Evolutionary conservation across 1,140 invertebrate species (phyloP).

Genomic region (Muscidifurax raptorellus): DNA sequence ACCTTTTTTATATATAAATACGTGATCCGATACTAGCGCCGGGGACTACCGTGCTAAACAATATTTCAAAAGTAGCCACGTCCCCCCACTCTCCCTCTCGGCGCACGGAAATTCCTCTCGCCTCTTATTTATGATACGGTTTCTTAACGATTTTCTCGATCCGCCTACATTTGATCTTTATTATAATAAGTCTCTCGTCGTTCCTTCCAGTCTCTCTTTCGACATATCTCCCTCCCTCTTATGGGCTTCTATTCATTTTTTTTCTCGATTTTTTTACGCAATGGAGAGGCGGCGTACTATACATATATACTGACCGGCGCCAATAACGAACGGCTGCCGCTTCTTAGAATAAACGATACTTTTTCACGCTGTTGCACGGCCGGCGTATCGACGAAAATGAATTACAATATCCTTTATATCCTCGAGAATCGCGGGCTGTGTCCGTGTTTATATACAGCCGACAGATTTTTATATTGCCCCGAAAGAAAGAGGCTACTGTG

Average conservation of each 20-base stretch:
- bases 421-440: neutral
- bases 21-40: neutral
- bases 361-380: constrained; percentile 24
- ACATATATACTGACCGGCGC: constrained; percentile 24
- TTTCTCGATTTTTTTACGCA: constrained; percentile 36
- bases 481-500: constrained; percentile 34
- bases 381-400: constrained; percentile 43
- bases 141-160: constrained; percentile 53
- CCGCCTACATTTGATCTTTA: constrained; percentile 54
- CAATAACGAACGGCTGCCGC: constrained; percentile 47
- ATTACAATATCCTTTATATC: constrained; percentile 37
- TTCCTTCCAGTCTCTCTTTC: constrained; percentile 29
- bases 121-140: constrained; percentile 50
- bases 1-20: neutral
- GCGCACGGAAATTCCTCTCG: constrained; percentile 12
- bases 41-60: constrained; percentile 65
- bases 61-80: constrained; percentile 56
- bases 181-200: constrained; percentile 47
- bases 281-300: constrained; percentile 6
- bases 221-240: constrained; percentile 1
- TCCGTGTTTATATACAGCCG: neutral
- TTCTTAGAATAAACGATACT: constrained; percentile 49
- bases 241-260: neutral
- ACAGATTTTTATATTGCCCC: neutral
- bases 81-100: neutral